Percentiles rank a stretch among this genome's conserved stretches.
These are phyloP conservation scores for Bubo scandiacus DNA, from an alignment of 2,113 vertebrate genomes.

Conservation along the genomic window DNA sequence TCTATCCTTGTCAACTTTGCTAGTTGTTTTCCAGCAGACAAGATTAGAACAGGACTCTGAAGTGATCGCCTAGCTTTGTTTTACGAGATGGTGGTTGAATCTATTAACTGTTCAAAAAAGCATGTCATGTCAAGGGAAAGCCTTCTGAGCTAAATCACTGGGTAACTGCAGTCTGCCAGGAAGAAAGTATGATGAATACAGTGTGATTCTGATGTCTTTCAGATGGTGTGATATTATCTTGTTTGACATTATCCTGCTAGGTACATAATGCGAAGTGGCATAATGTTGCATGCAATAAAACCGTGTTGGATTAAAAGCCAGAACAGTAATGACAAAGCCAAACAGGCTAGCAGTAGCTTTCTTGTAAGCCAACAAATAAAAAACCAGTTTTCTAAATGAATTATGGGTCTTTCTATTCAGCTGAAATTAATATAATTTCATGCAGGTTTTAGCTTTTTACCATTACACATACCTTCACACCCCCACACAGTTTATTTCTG, in stretches of 20 bases:
- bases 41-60: background rate
- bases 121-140: background rate
- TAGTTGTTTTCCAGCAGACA: background rate
- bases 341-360: background rate
- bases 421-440: constrained; percentile 4
- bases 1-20: background rate
- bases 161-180: background rate
- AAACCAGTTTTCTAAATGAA: background rate
- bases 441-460: background rate
- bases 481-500: constrained; percentile 34
- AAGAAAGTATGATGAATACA: background rate
- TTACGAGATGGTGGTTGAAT: background rate
- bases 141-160: background rate
- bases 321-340: constrained; percentile 21
- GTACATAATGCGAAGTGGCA: background rate
- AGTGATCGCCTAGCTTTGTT: background rate
- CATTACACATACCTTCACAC: background rate
- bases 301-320: background rate
- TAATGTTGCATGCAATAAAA: background rate
- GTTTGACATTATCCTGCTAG: background rate
- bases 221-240: background rate
- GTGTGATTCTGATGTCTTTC: background rate
- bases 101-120: background rate
- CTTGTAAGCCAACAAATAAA: background rate
- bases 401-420: background rate